A percentile compares a stretch with the other conserved stretches of the same genome.
Evolutionary conservation across 1,140 invertebrate species (phyloP).

Genomic region (Caerostris darwini): DNA sequence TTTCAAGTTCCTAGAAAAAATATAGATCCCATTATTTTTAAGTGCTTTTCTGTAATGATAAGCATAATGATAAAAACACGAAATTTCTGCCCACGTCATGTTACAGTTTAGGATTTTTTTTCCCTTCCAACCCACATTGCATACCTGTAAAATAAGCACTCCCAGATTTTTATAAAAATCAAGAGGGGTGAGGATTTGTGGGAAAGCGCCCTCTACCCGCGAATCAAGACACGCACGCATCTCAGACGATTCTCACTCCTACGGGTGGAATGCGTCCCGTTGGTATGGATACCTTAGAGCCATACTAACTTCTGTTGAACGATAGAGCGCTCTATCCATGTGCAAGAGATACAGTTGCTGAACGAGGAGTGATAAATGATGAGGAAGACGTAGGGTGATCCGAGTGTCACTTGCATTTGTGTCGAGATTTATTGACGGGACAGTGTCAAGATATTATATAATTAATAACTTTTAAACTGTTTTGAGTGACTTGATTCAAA

Average conservation of each 20-base stretch:
- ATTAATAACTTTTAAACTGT: no score
- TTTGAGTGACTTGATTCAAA: no score
- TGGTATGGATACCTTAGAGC: background rate
- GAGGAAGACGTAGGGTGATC: background rate
- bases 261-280: background rate
- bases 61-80: background rate
- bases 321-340: background rate
- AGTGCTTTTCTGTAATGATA: constrained; percentile 21
- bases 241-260: background rate
- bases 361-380: background rate
- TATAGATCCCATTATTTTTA: constrained; percentile 8
- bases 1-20: background rate
- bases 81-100: background rate
- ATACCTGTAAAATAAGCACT: constrained; percentile 22
- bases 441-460: background rate
- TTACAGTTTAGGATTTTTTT: background rate
- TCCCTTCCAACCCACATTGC: background rate
- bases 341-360: background rate
- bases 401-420: constrained; percentile 21
- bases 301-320: background rate
- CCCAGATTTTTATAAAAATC: constrained; percentile 32
- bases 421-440: background rate
- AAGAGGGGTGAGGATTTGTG: background rate
- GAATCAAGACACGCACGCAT: constrained; percentile 2
- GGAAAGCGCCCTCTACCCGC: constrained; percentile 19